phyloP scores from a whole-genome alignment of 2,797 vertebrate genomes.

The Fringilla coelebs region DNA sequence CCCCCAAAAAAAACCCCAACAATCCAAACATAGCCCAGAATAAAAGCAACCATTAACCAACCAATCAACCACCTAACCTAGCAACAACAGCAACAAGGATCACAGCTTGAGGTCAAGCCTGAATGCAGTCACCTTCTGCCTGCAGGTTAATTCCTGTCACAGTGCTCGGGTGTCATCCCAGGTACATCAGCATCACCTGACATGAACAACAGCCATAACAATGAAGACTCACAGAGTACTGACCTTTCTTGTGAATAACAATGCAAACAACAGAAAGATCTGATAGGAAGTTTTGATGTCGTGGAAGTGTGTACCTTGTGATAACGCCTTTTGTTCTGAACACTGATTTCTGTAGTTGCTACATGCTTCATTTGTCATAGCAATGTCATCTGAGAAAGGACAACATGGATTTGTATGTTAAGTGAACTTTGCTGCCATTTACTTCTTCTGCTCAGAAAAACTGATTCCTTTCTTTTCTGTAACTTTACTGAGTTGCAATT shows the following conservation, averaged over 20 bases:
- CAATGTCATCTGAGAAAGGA: neutral
- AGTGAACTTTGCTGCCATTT: neutral
- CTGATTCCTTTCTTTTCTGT: fast-evolving
- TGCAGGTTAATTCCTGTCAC: neutral
- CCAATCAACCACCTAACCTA: neutral
- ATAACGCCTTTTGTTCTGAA: neutral
- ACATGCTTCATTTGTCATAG: fast-evolving
- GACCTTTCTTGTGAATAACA: neutral
- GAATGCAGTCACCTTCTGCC: neutral
- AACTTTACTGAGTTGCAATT: fast-evolving
- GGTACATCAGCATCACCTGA: neutral
- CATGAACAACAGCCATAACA: neutral
- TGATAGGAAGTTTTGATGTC: neutral
- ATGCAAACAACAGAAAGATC: neutral
- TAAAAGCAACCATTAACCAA: neutral
- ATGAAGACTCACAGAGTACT: neutral
- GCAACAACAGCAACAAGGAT: neutral
- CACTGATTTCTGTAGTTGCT: neutral
- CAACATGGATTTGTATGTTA: neutral
- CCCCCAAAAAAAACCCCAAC: neutral
- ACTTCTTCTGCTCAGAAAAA: neutral
- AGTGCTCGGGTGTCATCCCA: fast-evolving
- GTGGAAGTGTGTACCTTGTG: neutral
- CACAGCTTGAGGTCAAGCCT: neutral
- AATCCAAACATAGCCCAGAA: neutral